Percentiles rank a stretch among this genome's conserved stretches.
phyloP scores from a whole-genome alignment of 2,113 vertebrate genomes.

The Todiramphus chloris region DNA sequence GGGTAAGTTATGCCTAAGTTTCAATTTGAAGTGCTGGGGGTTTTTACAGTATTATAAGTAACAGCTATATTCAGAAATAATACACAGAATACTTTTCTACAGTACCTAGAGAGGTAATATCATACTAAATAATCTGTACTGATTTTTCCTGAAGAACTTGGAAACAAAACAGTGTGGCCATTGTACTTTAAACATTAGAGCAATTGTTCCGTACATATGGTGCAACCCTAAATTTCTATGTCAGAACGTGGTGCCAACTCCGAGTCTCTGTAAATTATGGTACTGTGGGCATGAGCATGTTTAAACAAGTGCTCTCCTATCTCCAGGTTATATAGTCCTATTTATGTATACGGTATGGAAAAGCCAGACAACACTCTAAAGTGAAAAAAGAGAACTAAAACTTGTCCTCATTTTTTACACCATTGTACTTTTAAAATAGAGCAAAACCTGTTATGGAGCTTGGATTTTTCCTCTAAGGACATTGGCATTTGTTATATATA shows the following conservation, averaged over 20 bases:
- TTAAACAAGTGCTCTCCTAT: slow-evolving; percentile 63
- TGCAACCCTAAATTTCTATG: slow-evolving; percentile 31
- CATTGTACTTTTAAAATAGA: slow-evolving; percentile 1
- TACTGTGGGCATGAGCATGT: slow-evolving; percentile 16
- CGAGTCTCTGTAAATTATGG: slow-evolving; percentile 29
- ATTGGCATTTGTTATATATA: neutral
- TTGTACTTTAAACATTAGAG: slow-evolving; percentile 63
- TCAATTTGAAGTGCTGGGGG: neutral
- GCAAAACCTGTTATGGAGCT: neutral
- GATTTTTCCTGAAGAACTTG: slow-evolving; percentile 43
- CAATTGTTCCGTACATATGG: slow-evolving; percentile 50
- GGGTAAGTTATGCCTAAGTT: neutral
- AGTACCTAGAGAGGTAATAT: neutral
- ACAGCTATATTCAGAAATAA: slow-evolving; percentile 21
- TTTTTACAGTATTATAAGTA: neutral
- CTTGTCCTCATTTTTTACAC: neutral
- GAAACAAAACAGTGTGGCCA: slow-evolving; percentile 55
- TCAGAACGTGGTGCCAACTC: slow-evolving; percentile 15
- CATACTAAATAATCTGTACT: neutral
- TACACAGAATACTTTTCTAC: neutral
- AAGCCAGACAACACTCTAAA: neutral
- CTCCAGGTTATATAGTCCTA: neutral
- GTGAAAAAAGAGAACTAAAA: slow-evolving; percentile 12
- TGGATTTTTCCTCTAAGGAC: neutral
- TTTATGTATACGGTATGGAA: slow-evolving; percentile 24